Evolutionary conservation across 2,113 vertebrate genomes (phyloP).

Genomic region (Zosterops japonicus): DNA sequence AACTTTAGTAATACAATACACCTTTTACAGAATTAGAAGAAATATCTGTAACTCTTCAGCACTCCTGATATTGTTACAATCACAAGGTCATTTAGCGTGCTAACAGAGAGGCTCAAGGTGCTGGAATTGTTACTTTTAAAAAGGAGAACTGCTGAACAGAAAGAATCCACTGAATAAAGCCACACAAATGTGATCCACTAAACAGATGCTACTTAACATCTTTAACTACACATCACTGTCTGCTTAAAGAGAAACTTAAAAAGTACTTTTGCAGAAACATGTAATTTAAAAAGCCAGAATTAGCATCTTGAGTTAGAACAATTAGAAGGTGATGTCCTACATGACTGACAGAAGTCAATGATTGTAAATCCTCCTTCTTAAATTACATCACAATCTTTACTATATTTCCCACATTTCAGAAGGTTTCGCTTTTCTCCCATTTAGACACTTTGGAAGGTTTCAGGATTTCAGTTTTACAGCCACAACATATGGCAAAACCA

Average conservation of each 20-base stretch:
- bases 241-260: background rate
- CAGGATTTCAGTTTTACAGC: background rate
- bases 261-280: background rate
- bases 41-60: background rate
- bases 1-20: background rate
- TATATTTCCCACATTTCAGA: background rate
- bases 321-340: background rate
- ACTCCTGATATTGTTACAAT: background rate
- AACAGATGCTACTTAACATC: background rate
- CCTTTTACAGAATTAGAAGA: background rate
- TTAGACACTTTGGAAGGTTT: background rate
- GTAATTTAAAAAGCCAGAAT: background rate
- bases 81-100: background rate
- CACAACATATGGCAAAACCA: background rate
- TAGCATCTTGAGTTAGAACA: background rate
- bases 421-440: background rate
- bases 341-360: background rate
- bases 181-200: background rate
- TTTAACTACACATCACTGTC: background rate
- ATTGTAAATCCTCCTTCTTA: background rate
- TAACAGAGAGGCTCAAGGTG: background rate
- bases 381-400: background rate
- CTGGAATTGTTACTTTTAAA: background rate
- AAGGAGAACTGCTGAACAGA: background rate
- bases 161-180: background rate